These are phyloP conservation scores for Ichneumon xanthorius DNA, from an alignment of 2,888 invertebrate species.

Conservation along the genomic window DNA sequence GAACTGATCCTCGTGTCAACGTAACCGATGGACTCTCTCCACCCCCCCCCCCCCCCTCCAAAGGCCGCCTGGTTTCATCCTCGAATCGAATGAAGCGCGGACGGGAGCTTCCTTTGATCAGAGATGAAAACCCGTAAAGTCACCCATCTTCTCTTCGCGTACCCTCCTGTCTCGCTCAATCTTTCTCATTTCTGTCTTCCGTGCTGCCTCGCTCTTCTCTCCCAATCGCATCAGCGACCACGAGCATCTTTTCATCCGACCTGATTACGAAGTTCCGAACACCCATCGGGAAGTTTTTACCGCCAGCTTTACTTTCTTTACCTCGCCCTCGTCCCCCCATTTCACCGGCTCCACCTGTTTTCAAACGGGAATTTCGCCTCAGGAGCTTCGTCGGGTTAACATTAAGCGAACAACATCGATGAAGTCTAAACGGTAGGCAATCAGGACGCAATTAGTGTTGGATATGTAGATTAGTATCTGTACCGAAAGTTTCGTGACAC, in stretches of 20 bases:
- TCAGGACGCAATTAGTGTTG: background rate
- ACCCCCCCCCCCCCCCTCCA: background rate
- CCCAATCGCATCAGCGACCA: constrained; percentile 37
- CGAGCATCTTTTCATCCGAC: constrained; percentile 46
- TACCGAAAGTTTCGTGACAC: background rate
- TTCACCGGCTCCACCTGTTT: background rate
- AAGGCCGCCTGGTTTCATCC: constrained; percentile 46
- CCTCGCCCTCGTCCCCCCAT: background rate
- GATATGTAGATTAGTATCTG: background rate
- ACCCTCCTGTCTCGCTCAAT: background rate
- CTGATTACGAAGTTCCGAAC: constrained; percentile 40
- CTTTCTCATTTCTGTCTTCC: background rate
- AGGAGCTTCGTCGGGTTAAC: constrained; percentile 1
- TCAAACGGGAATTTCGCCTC: constrained; percentile 13
- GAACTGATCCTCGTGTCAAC: background rate
- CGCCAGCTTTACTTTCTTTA: background rate
- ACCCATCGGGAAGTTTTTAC: background rate
- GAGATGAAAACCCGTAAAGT: constrained; percentile 55
- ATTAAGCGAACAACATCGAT: background rate
- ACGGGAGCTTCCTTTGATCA: constrained; percentile 59
- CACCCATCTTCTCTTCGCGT: constrained; percentile 5
- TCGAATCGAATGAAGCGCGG: constrained; percentile 58
- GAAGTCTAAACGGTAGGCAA: constrained; percentile 9
- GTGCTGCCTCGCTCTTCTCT: background rate
- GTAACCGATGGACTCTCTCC: background rate